These are phyloP conservation scores for Trileptium ribeirensis DNA, from an alignment of 2,888 invertebrate species.

Conservation along the genomic window DNA sequence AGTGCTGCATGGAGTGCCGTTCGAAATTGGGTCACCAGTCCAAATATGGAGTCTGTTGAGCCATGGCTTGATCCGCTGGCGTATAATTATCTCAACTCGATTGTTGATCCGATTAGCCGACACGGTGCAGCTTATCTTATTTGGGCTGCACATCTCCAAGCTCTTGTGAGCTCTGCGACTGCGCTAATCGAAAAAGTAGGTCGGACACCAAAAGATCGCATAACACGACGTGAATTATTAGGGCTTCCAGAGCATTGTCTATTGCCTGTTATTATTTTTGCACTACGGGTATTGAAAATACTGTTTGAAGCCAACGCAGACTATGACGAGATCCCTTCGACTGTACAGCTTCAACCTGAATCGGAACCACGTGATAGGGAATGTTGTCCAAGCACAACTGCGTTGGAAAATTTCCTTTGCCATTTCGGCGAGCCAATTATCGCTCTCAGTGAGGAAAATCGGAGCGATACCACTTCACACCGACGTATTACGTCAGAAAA, in stretches of 20 bases:
- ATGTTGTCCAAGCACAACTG: neutral
- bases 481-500: neutral
- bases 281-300: neutral
- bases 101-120: neutral
- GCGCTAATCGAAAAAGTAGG: constrained; percentile 14
- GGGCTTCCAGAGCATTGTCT: neutral
- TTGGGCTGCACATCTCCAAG: neutral
- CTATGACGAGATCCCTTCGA: neutral
- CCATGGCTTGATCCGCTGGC: neutral
- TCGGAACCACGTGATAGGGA: neutral
- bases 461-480: neutral
- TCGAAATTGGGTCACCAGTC: neutral
- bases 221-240: constrained; percentile 8
- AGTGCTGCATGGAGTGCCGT: constrained; percentile 5
- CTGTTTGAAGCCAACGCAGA: neutral
- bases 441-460: neutral
- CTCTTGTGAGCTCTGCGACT: neutral
- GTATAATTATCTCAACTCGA: neutral
- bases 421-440: neutral
- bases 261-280: neutral
- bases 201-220: constrained; percentile 5
- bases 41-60: neutral
- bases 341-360: no score
- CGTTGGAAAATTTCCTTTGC: neutral
- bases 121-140: constrained; percentile 3